A percentile compares a stretch with the other conserved stretches of the same genome.
Conservation (phyloP, 1,140 invertebrate genomes). For the Littorina saxatilis region DNA sequence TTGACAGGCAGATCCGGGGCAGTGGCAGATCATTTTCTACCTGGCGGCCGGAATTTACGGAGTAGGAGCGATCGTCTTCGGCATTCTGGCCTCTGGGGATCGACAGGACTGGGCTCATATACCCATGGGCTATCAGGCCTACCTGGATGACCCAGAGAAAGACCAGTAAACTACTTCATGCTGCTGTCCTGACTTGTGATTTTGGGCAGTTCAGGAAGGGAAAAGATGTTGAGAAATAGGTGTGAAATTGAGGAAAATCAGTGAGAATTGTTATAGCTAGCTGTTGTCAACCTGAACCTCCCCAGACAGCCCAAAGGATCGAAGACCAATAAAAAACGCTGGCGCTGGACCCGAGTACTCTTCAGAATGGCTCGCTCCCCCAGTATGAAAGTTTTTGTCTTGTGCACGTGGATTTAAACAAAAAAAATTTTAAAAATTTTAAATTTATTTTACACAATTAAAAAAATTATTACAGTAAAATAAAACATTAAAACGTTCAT, state of each 20-base stretch:
- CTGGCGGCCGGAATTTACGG: conserved; percentile 71
- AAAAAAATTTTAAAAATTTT: too few relatives aligned
- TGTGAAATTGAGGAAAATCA: conserved; percentile 81
- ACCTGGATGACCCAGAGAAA: conserved; percentile 58
- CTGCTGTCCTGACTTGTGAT: background rate
- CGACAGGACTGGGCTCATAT: conserved; percentile 68
- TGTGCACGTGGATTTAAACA: too few relatives aligned
- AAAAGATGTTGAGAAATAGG: too few relatives aligned
- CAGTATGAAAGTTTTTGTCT: too few relatives aligned
- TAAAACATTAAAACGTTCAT: too few relatives aligned
- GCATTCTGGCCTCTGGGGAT: conserved; percentile 69
- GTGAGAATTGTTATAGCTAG: background rate
- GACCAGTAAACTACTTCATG: background rate
- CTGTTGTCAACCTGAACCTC: too few relatives aligned
- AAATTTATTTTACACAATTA: too few relatives aligned
- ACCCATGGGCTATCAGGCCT: conserved; percentile 65
- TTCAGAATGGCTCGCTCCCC: too few relatives aligned
- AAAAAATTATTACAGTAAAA: too few relatives aligned
- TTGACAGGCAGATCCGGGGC: conserved; percentile 58
- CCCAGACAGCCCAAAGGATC: too few relatives aligned
- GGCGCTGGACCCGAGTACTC: too few relatives aligned
- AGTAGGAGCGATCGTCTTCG: conserved; percentile 71
- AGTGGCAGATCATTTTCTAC: conserved; percentile 75
- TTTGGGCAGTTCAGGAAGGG: background rate
- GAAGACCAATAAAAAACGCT: too few relatives aligned